Evolutionary conservation across 37 sponge, comb jelly and placozoan genomes (phyloP).

Genomic region (Tethya wilhelma): DNA sequence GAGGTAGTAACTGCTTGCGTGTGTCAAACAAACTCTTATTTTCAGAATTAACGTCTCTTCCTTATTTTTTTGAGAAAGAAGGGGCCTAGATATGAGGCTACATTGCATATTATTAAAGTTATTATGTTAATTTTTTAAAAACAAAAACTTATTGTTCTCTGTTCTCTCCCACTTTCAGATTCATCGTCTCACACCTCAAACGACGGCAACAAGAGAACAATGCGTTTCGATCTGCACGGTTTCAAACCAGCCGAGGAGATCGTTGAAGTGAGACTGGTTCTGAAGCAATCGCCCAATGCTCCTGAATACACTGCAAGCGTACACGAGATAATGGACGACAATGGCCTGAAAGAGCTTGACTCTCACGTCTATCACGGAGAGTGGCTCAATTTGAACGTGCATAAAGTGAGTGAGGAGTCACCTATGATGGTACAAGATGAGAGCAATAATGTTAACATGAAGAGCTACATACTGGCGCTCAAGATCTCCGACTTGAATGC

Average conservation of each 20-base stretch:
- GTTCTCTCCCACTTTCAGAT: not conserved
- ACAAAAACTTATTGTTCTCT: too few species aligned
- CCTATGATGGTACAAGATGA: not conserved
- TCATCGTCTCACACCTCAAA: not conserved
- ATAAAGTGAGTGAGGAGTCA: not conserved
- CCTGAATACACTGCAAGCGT: not conserved
- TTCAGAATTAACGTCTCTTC: too few species aligned
- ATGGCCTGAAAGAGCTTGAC: not conserved
- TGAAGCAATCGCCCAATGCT: not conserved
- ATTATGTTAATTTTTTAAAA: too few species aligned
- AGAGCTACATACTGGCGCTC: constrained; percentile 1
- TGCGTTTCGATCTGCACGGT: not conserved
- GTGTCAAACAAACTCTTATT: too few species aligned
- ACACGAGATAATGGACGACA: constrained; percentile 5
- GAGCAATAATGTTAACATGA: not conserved
- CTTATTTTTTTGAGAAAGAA: too few species aligned
- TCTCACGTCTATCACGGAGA: not conserved
- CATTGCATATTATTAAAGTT: too few species aligned
- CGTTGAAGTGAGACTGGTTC: not conserved
- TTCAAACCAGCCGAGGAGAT: not conserved
- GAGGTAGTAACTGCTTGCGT: too few species aligned
- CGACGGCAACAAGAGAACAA: not conserved
- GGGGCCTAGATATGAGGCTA: too few species aligned
- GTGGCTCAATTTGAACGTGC: not conserved
- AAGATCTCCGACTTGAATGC: not conserved